Evolutionary conservation across 2,113 vertebrate genomes (phyloP), one percentile per base, ranked within the genome.

Genomic region (Blennius ocellaris): DNA sequence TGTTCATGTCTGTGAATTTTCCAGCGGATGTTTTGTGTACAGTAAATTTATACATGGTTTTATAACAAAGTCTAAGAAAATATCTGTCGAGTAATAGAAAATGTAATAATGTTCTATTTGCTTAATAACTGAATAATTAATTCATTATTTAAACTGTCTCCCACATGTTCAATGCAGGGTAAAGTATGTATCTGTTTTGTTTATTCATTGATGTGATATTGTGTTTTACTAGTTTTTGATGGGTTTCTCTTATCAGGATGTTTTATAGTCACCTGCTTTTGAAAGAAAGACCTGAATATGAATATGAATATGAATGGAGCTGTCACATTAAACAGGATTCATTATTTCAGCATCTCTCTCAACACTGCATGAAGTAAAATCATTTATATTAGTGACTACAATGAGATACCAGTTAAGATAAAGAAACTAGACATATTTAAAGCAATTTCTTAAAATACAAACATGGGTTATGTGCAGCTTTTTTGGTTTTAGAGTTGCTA

Each of bases 141-240:
- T 87, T 86, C 61, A 91, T 89, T 71, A 88, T 91, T 85, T 72
- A 83, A 92, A 91, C 85, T 93, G 87, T 93, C 83, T 92, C 90
- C 90, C 86, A 93, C 85, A 92, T 89, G 88, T 81, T 87, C 87
- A 90, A 84, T 94, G 78, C 91, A 93, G 92, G 92, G 92, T 90
- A 91, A 93, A 94, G 93, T 94, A 94, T 89, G 93, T 94, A 94
- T 94, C 80, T 74, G 90, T 80, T 93, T 92, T 84, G 88, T 92
- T 90, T 87, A 86, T 92, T 53, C 88, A 84, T 88, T 88, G 68
- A 89, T 82, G 86, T 90, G 87, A 80, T 84, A 90, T 83, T 88
- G 88, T 91, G 84, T 90, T 87, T 30, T 87, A 89, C 80, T 82
- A 69, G 71, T 76, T 78, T 83, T 73, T 56, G 61, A 61, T 78